Evolutionary conservation across 2,113 vertebrate species (phyloP).

Genomic region (Tringa solitaria): DNA sequence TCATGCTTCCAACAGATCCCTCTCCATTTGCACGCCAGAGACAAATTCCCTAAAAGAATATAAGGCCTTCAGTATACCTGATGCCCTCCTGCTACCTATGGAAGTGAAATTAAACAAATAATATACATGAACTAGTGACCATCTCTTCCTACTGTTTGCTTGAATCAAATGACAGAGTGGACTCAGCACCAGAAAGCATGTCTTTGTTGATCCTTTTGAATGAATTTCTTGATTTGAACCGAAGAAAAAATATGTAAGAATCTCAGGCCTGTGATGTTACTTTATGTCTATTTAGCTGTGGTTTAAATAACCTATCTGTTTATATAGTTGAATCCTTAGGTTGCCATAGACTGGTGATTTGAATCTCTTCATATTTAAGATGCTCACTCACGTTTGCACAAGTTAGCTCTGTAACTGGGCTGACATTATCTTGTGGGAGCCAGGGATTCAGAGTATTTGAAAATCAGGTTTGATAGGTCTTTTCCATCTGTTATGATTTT

Average conservation of each 20-base stretch:
- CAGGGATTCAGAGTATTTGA: background rate
- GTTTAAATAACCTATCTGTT: background rate
- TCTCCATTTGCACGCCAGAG: background rate
- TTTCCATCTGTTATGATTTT: background rate
- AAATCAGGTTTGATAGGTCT: background rate
- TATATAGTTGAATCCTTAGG: background rate
- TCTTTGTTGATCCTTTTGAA: background rate
- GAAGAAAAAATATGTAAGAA: background rate
- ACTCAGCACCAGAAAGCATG: background rate
- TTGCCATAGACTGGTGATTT: background rate
- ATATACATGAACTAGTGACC: background rate
- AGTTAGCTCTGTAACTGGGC: background rate
- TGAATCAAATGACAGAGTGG: background rate
- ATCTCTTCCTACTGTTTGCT: background rate
- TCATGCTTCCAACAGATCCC: background rate
- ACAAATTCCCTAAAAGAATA: background rate
- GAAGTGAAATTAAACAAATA: background rate
- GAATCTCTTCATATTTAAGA: background rate
- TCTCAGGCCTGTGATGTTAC: background rate
- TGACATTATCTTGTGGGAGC: background rate
- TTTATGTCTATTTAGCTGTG: background rate
- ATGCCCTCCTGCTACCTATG: background rate
- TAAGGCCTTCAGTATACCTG: background rate
- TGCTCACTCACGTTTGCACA: background rate
- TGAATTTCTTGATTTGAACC: background rate